These are phyloP conservation scores for Calcarius ornatus DNA, from an alignment of 2,113 vertebrate species.

Conservation along the genomic window DNA sequence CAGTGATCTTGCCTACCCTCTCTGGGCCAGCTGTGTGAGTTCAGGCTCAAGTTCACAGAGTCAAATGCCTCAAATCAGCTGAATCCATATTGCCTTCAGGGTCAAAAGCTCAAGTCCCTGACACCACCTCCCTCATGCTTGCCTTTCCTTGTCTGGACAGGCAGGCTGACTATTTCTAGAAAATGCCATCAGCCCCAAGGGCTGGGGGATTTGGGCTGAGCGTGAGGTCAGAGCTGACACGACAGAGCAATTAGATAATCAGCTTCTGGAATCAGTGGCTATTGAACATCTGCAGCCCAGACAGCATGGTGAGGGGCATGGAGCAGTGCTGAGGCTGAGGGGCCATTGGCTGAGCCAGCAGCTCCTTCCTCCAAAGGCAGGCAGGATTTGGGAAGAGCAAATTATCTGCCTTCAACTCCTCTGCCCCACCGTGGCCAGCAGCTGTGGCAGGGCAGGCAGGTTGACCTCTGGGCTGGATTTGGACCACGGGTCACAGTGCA, in stretches of 20 bases:
- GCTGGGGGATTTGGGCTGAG: not conserved
- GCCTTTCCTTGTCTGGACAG: not conserved
- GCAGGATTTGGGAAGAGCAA: not conserved
- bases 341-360: not conserved
- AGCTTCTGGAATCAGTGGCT: conserved; percentile 22
- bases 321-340: not conserved
- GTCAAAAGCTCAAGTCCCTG: not conserved
- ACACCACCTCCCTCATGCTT: fast-evolving
- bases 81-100: not conserved
- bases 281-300: not conserved
- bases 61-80: not conserved
- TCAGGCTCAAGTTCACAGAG: not conserved
- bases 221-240: not conserved
- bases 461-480: not conserved
- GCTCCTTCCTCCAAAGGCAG: not conserved
- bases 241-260: not conserved
- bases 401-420: not conserved
- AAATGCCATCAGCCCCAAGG: not conserved
- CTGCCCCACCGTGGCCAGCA: fast-evolving
- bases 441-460: not conserved
- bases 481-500: not conserved
- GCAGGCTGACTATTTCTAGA: not conserved
- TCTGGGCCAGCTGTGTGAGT: not conserved
- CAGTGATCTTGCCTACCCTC: fast-evolving
- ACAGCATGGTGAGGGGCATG: not conserved